Evolutionary conservation across 2,888 invertebrate genomes (phyloP).

Genomic region (Lordiphosa andalusiaca): DNA sequence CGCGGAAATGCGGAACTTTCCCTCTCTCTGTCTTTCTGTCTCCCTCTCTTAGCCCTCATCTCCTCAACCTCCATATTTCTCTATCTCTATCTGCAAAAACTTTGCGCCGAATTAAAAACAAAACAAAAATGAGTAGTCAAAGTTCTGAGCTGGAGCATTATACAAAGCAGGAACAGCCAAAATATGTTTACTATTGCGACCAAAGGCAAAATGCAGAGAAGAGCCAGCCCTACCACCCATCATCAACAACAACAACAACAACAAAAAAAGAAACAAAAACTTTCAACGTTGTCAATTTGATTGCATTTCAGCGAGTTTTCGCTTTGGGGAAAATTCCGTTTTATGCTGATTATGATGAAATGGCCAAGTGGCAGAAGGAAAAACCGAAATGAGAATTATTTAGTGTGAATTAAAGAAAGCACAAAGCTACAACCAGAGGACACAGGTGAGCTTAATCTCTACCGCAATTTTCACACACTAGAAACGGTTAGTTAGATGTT

Average conservation of each 20-base stretch:
- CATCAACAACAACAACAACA: neutral
- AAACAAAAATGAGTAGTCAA: conserved; percentile 39
- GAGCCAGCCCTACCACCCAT: too few relatives aligned
- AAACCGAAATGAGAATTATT: conserved; percentile 15
- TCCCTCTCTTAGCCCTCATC: too few relatives aligned
- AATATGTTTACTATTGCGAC: conserved; percentile 66
- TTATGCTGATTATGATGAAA: conserved; percentile 1
- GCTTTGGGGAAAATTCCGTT: neutral
- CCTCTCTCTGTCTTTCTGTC: conserved; percentile 10
- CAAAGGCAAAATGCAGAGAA: conserved; percentile 5
- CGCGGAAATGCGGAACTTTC: conserved; percentile 44
- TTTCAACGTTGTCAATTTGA: conserved; percentile 61
- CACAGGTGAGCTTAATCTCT: too few relatives aligned
- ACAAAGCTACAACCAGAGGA: too few relatives aligned
- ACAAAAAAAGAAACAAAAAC: conserved; percentile 20
- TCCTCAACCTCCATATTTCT: neutral
- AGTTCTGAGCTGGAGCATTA: conserved; percentile 59
- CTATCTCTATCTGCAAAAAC: conserved; percentile 31
- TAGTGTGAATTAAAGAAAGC: too few relatives aligned
- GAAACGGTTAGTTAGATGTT: too few relatives aligned
- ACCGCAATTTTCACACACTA: too few relatives aligned
- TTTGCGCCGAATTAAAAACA: conserved; percentile 60
- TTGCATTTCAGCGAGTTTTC: conserved; percentile 51
- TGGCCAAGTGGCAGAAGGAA: neutral
- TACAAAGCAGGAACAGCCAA: conserved; percentile 49